A percentile compares a stretch with the other conserved stretches of the same genome.
These are phyloP conservation scores for Amazona guildingii DNA, from an alignment of 2,113 vertebrate species.

Conservation along the genomic window DNA sequence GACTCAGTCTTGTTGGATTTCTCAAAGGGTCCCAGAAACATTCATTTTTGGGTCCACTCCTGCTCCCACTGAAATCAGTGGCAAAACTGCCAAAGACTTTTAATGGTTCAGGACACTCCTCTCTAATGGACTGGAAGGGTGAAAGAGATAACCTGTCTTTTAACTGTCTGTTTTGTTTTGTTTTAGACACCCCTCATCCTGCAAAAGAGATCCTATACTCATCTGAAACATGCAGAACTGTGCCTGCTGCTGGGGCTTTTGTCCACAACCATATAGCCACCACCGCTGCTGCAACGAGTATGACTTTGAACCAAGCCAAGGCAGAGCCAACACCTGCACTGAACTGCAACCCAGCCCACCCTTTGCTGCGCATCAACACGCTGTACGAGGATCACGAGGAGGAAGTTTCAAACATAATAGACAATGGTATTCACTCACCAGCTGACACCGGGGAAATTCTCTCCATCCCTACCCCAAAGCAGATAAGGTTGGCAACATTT, in stretches of 20 bases:
- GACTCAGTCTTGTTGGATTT: not conserved
- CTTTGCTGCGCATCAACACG: constrained; percentile 79
- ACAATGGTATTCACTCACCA: constrained; percentile 59
- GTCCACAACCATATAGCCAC: constrained; percentile 68
- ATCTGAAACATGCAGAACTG: constrained; percentile 66
- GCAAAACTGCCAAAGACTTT: not conserved
- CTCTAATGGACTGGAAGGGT: not conserved
- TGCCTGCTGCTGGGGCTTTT: constrained; percentile 69
- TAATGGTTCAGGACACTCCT: not conserved
- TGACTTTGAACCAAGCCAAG: constrained; percentile 69
- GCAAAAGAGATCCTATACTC: constrained; percentile 74
- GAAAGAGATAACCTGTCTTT: not conserved
- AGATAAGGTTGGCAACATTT: constrained; percentile 77
- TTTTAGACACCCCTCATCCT: constrained; percentile 72
- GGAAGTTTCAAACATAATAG: constrained; percentile 64
- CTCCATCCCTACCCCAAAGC: constrained; percentile 75
- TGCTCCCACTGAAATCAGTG: constrained; percentile 5
- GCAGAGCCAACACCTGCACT: constrained; percentile 70
- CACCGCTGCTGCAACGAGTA: constrained; percentile 40
- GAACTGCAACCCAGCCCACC: constrained; percentile 77
- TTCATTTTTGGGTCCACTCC: not conserved
- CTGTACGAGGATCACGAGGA: constrained; percentile 79
- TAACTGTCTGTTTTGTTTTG: not conserved
- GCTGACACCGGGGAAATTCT: constrained; percentile 71
- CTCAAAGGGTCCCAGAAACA: not conserved